Conservation (phyloP, 2,888 invertebrate genomes). For the Andrena praecox region DNA sequence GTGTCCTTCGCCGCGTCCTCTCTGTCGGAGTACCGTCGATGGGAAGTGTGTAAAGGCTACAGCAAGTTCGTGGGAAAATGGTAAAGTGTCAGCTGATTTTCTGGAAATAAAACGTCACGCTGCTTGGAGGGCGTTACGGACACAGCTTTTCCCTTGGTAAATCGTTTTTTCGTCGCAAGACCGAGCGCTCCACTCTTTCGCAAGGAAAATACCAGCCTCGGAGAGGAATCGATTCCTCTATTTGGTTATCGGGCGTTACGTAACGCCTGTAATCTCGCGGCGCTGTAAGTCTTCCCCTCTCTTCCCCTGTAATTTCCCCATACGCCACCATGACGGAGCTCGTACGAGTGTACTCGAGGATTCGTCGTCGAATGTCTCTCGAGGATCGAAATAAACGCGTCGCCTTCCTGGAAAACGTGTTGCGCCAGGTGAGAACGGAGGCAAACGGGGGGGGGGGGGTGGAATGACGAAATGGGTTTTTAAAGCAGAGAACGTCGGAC, state of each 20-base stretch:
- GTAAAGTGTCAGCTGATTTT: not conserved
- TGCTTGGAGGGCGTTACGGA: not conserved
- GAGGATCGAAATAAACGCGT: constrained; percentile 24
- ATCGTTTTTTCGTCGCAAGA: constrained; percentile 2
- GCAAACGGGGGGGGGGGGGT: not conserved
- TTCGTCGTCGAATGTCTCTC: constrained; percentile 1
- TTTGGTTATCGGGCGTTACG: constrained; percentile 45
- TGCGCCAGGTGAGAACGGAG: constrained; percentile 6
- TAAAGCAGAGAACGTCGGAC: not conserved
- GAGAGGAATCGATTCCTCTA: constrained; percentile 37
- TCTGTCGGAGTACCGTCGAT: no score
- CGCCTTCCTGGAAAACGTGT: not conserved
- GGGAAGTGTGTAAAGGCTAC: no score
- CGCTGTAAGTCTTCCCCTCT: constrained; percentile 32
- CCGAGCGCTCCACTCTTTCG: not conserved
- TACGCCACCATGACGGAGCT: not conserved
- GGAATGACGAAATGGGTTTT: not conserved
- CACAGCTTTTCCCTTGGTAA: constrained; percentile 6
- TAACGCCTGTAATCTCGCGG: constrained; percentile 39
- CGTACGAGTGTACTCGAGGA: not conserved
- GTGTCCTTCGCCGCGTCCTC: no score
- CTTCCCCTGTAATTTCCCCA: constrained; percentile 39
- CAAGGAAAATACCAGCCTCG: not conserved
- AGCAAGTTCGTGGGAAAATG: not conserved
- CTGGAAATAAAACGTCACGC: not conserved